Base-by-base conservation (phyloP, 2,888 invertebrate genomes). In the Nasonovia ribisnigri region DNA sequence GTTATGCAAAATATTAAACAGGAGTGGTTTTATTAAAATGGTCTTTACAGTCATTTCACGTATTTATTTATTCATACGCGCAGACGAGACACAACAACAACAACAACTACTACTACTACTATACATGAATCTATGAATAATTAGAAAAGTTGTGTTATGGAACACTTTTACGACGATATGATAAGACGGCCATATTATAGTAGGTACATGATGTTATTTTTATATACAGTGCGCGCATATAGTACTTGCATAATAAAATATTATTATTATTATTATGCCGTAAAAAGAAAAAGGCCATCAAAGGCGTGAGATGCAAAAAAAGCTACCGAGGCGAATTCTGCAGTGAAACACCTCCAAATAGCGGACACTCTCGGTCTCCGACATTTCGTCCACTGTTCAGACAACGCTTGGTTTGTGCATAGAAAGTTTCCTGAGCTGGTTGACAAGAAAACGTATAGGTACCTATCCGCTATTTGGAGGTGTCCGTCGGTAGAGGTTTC, bases 21-120 rank as follows among this genome's bases (percentile, higher is more conserved):
- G 90, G 48, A 77, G 90, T 36, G 77, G 77, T 51, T 43, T 91
- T 51, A 84, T 77, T 43, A 84, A 84, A 91, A 91, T 48, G 54
- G 84, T 91, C 46, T 51, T 91, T 91, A 91, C 20, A 91, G 84
- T 57, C 91, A 11, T 84, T 91, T 43, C 91, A 43, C 91, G 91
- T 91, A 84, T 91, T 84, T 84, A 84, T 91, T 91, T 91, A 84
- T 84, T 91, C 84, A 57, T 54, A 84, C 10, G 8, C 24, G 51
- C 48, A 48, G 54, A 86, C 29, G 43, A 46, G 43, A 86, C 46
- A 86, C 46, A 86, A 86, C 46, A 86, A 86, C 46, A 77, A 26
- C 57, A 8, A 8, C 57, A 26, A 57, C 54, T 26, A 46, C 86
- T 43, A 29, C n/a, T 43, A 43, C 43, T 46, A 46, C 46, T 46